Conservation (phyloP, 2,888 invertebrate species). For the Shargacucullia verbasci region DNA sequence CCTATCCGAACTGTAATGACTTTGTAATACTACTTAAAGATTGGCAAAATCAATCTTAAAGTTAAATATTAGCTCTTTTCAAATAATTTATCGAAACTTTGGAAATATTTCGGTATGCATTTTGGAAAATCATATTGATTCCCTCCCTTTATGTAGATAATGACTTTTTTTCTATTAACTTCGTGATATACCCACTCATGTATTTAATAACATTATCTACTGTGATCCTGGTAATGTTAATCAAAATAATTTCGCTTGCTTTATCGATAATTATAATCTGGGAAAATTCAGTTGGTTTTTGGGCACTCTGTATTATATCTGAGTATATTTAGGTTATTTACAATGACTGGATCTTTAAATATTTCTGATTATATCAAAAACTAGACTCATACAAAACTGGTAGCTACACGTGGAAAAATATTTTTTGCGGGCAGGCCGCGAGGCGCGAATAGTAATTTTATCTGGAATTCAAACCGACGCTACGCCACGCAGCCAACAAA, state of each 20-base stretch:
- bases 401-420: conserved; percentile 25
- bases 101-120: conserved; percentile 12
- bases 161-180: too few species aligned
- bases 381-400: conserved; percentile 14
- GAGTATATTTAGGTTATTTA: too few species aligned
- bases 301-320: conserved; percentile 1
- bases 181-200: too few species aligned
- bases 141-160: too few species aligned
- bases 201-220: conserved; percentile 18
- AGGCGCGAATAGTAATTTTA: conserved; percentile 50
- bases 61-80: conserved; percentile 38
- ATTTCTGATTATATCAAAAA: conserved; percentile 32
- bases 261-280: conserved; percentile 5
- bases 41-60: conserved; percentile 36
- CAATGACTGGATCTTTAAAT: too few species aligned
- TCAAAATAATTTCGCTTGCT: conserved; percentile 5
- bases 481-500: conserved; percentile 31
- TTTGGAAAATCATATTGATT: conserved; percentile 29
- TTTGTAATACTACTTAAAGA: conserved; percentile 40
- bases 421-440: conserved; percentile 27
- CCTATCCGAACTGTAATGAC: conserved; percentile 33
- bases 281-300: conserved; percentile 9
- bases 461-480: conserved; percentile 44
- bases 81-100: conserved; percentile 34
- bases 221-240: conserved; percentile 10